These are phyloP conservation scores for Schizothorax lantsangensis DNA, from an alignment of 2,797 vertebrate genomes.

Conservation along the genomic window DNA sequence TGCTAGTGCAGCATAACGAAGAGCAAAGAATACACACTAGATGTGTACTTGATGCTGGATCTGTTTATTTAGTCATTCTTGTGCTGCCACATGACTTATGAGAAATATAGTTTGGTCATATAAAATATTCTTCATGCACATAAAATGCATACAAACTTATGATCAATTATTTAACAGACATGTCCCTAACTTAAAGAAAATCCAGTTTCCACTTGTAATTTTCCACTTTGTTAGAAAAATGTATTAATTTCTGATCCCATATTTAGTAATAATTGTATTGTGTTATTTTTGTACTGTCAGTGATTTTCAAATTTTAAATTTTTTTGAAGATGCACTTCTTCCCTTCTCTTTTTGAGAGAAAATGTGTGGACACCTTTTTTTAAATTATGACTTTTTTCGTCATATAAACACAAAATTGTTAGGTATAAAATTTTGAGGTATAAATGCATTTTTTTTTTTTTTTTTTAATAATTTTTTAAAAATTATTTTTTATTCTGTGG, in stretches of 20 bases:
- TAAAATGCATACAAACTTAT: not conserved
- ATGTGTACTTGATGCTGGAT: not conserved
- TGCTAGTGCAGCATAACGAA: not conserved
- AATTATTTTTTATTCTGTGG: not conserved
- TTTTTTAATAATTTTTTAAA: too few relatives aligned
- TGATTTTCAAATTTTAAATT: too few relatives aligned
- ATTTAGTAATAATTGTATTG: not conserved
- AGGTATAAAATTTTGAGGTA: not conserved
- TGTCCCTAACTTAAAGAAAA: not conserved
- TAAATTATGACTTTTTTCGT: too few relatives aligned
- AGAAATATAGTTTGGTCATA: not conserved
- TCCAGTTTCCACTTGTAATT: not conserved
- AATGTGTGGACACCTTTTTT: not conserved
- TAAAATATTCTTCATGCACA: not conserved
- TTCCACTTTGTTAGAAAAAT: not conserved
- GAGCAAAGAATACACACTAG: not conserved
- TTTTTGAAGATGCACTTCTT: not conserved
- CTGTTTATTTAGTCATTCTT: not conserved
- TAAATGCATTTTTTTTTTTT: not conserved
- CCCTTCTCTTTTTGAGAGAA: not conserved
- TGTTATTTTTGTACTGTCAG: not conserved
- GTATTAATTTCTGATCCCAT: not conserved
- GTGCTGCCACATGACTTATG: not conserved
- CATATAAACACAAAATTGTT: not conserved
- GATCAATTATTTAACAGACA: not conserved